Conservation (phyloP, 2,113 vertebrate genomes). For the Leptobrachium ailaonicum region DNA sequence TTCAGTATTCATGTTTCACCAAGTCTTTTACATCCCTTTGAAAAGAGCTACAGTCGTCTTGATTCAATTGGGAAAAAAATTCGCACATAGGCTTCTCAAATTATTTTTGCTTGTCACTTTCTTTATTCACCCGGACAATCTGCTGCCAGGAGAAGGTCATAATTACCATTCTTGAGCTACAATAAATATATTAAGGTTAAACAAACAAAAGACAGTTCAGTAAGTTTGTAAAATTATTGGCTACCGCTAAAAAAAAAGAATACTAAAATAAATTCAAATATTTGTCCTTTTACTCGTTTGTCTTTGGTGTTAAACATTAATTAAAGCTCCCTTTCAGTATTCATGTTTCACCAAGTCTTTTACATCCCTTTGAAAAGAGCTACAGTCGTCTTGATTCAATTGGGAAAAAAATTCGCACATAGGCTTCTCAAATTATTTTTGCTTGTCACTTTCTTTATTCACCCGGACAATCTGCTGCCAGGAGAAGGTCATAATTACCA, state of each 20-base stretch:
- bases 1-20: constrained; percentile 11
- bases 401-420: constrained; percentile 48
- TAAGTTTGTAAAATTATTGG: too few relatives aligned
- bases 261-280: not conserved
- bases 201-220: too few relatives aligned
- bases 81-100: constrained; percentile 53
- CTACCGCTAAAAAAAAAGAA: not conserved
- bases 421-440: constrained; percentile 60
- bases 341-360: constrained; percentile 28
- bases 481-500: constrained; percentile 38
- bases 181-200: too few relatives aligned
- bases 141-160: constrained; percentile 35
- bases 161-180: constrained; percentile 21
- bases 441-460: constrained; percentile 61
- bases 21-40: constrained; percentile 51
- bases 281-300: not conserved
- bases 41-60: constrained; percentile 52
- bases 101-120: constrained; percentile 64
- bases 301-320: constrained; percentile 1
- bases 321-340: constrained; percentile 12
- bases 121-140: constrained; percentile 53
- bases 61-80: constrained; percentile 49
- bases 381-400: constrained; percentile 49
- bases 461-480: constrained; percentile 35
- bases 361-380: constrained; percentile 55